Conservation (phyloP, 2,888 invertebrate genomes). For the Pristionchus japonicus region DNA sequence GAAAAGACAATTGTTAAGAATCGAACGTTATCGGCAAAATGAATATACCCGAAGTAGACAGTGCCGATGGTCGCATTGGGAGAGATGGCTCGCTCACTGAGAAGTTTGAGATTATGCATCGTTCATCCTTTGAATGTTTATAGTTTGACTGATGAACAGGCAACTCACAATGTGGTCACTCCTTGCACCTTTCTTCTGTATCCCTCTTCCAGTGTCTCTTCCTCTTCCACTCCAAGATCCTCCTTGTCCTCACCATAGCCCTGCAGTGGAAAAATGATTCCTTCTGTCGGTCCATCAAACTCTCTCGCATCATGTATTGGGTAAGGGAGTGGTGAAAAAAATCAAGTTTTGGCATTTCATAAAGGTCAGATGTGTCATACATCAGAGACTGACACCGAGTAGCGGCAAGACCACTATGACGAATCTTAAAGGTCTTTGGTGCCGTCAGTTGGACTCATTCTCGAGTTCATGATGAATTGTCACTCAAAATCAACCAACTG, state of each 20-base stretch:
- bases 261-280: background rate
- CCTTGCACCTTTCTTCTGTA: background rate
- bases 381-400: no score
- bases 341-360: no score
- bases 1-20: background rate
- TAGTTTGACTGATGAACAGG: background rate
- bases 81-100: background rate
- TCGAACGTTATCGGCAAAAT: background rate
- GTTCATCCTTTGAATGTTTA: background rate
- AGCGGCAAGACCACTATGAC: background rate
- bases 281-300: background rate
- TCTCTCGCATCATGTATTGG: background rate
- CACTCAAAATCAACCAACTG: no score
- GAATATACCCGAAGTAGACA: conserved; percentile 39
- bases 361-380: no score
- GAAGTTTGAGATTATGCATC: background rate
- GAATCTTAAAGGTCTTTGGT: background rate
- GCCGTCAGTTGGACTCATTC: no score
- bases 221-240: conserved; percentile 13
- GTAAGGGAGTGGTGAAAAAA: no score
- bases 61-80: conserved; percentile 36
- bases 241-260: conserved; percentile 23
- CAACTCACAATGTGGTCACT: background rate
- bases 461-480: no score
- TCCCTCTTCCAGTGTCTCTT: background rate